Evolutionary conservation across 2,888 invertebrate species (phyloP), one percentile per base, ranked within the genome.

Genomic region (Onchidella celtica): DNA sequence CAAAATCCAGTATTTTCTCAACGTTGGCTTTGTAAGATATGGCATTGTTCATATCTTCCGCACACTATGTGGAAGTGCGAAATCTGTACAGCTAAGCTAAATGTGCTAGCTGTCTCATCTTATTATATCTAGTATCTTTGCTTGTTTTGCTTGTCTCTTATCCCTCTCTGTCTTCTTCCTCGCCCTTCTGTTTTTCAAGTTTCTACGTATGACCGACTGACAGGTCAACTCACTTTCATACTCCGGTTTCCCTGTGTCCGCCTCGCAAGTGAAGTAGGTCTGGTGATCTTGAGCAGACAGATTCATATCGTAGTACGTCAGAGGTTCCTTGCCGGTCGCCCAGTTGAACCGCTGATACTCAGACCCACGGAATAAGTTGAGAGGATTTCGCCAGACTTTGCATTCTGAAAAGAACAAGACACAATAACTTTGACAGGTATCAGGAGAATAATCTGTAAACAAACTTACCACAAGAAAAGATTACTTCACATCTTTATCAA

Each of bases 241-340:
- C 92, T 98, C 97, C 3, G 96, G 95, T 93, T 96, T 97, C 47
- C 97, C 96, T 1, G 95, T 95, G 93, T 98, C 97, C 70, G 96
- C 96, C 93, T 98, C 97, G 93, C 97, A 97, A 0, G 97, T 97
- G 92, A 98, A 98, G 94, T 97, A 97, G 3, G 97, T 97, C 93
- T 99, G 99, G 94, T 99, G 99, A 94, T 99, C 99, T 94, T 99
- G 99, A 29, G 99, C 99, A 0, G 98, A 98, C 66, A 99, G 95
- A 94, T 99, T 99, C 99, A 99, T 99, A 92, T 99, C 99, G 93
- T 99, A 98, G 94, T 98, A 99, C 0, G 99, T 99, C 65, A 99
- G 95, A 0, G 99, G 98, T 88, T 99, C 98, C 91, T 97, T 97
- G 88, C 96, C 96, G 1, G 97, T 97, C 0, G 96, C 96, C 95